Percentiles rank a stretch among this genome's conserved stretches.
Conservation (phyloP, 2,888 invertebrate genomes). For the Phytoseiulus persimilis region DNA sequence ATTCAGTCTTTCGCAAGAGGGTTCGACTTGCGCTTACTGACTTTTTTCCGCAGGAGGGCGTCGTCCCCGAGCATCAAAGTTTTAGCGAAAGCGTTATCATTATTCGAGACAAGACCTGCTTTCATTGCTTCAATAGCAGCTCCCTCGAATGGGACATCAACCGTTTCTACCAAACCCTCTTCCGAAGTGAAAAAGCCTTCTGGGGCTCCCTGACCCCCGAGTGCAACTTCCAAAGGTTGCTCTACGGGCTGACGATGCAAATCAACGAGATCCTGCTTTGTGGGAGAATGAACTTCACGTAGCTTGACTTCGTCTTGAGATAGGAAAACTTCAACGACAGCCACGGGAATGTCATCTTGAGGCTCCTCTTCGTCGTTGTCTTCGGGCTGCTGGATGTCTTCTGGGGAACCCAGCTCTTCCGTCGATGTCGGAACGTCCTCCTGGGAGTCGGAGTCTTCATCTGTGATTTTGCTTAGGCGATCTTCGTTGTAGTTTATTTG, state of each 20-base stretch:
- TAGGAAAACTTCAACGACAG: conserved; percentile 25
- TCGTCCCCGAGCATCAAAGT: conserved; percentile 19
- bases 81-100: conserved; percentile 28
- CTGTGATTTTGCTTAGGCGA: not conserved
- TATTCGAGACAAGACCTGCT: conserved; percentile 14
- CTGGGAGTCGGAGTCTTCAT: conserved; percentile 12
- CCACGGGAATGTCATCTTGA: conserved; percentile 26
- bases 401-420: conserved; percentile 26
- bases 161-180: conserved; percentile 24
- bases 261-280: conserved; percentile 34
- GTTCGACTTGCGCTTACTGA: conserved; percentile 26
- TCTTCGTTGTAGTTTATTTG: conserved; percentile 32
- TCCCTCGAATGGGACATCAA: not conserved
- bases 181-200: conserved; percentile 32
- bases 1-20: conserved; percentile 17
- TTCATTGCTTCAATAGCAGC: not conserved
- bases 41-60: not conserved
- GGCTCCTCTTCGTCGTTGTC: not conserved
- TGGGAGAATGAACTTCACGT: conserved; percentile 25
- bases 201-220: conserved; percentile 21
- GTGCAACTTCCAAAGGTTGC: not conserved
- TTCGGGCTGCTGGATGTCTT: not conserved
- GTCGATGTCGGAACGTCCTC: conserved; percentile 24
- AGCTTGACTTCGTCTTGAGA: conserved; percentile 31
- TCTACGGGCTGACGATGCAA: not conserved